Percentiles rank a stretch among this genome's conserved stretches.
Evolutionary conservation across 2,797 vertebrate genomes (phyloP).

Genomic region (Xyrichtys novacula): DNA sequence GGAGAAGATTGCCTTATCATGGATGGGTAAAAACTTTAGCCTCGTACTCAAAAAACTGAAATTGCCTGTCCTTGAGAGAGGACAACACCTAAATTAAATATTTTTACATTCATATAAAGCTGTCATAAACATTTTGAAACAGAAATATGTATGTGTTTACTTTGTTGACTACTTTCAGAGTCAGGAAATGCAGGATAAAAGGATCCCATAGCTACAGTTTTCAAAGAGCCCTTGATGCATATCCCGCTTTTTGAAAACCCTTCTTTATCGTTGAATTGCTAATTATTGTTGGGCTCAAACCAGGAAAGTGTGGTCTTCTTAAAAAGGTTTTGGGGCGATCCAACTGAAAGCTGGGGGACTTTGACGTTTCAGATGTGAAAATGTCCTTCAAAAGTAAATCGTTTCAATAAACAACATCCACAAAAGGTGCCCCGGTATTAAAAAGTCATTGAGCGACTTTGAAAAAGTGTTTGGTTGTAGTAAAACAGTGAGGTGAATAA

Average conservation of each 20-base stretch:
- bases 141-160: too few relatives aligned
- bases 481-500: too few relatives aligned
- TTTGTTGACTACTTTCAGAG: too few relatives aligned
- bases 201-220: neutral
- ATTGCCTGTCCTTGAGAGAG: too few relatives aligned
- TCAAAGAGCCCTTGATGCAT: neutral
- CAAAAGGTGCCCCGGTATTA: too few relatives aligned
- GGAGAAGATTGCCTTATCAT: neutral
- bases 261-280: neutral
- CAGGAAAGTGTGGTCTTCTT: neutral
- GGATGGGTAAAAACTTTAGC: neutral
- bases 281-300: conserved; percentile 1
- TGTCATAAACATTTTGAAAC: neutral
- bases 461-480: too few relatives aligned
- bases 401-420: too few relatives aligned
- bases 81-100: neutral
- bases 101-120: neutral
- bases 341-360: neutral
- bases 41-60: neutral
- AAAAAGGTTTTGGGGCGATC: neutral
- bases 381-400: too few relatives aligned
- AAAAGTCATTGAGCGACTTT: too few relatives aligned
- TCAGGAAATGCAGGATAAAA: too few relatives aligned
- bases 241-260: neutral
- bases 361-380: too few relatives aligned